phyloP scores from a whole-genome alignment of 2,113 vertebrate species.

The Zapornia atra region DNA sequence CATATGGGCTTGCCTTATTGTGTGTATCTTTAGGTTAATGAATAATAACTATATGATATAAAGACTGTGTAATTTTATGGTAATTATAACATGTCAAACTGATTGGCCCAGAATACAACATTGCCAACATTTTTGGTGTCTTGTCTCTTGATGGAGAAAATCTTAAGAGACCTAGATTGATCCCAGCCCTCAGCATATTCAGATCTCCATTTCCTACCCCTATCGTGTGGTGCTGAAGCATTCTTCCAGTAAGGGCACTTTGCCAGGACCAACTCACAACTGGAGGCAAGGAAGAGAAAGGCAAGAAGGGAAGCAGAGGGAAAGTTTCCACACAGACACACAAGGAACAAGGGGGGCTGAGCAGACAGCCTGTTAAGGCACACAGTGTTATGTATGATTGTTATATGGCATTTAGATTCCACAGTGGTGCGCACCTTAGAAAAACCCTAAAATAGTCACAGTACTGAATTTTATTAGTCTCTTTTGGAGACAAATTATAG shows the following conservation, averaged over 20 bases:
- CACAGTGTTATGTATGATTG: not conserved
- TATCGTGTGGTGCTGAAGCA: not conserved
- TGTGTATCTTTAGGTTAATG: not conserved
- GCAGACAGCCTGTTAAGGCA: not conserved
- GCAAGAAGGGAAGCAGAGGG: slow-evolving; percentile 33
- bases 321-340: not conserved
- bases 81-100: not conserved
- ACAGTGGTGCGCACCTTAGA: not conserved
- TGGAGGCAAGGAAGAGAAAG: slow-evolving; percentile 19
- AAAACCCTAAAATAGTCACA: not conserved
- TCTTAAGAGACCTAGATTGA: not conserved
- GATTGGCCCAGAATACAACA: not conserved
- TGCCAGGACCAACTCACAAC: slow-evolving; percentile 2
- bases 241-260: not conserved
- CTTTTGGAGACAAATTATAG: not conserved
- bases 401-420: not conserved
- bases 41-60: not conserved
- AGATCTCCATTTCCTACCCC: not conserved
- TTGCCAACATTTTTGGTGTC: not conserved
- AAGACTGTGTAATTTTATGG: not conserved
- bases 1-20: not conserved
- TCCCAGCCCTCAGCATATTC: not conserved
- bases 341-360: not conserved
- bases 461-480: not conserved
- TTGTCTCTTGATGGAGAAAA: not conserved